Evolutionary conservation across 1,140 invertebrate species (phyloP).

Genomic region (Limonius californicus): DNA sequence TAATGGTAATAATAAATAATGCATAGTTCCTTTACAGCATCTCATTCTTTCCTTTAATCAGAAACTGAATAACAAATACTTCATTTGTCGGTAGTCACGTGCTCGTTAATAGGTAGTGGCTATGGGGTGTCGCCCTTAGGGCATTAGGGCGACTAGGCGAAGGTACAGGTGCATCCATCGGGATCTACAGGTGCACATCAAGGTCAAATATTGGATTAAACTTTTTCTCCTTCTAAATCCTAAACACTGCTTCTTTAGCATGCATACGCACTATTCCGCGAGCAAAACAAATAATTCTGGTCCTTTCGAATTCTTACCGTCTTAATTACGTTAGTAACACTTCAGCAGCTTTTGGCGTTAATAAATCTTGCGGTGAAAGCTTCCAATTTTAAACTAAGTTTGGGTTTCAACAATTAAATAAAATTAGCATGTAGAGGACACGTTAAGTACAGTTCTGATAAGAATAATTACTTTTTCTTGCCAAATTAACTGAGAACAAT

Average conservation of each 20-base stretch:
- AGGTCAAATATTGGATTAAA: slow-evolving; percentile 7
- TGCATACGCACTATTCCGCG: background rate
- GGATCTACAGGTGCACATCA: slow-evolving; percentile 6
- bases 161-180: background rate
- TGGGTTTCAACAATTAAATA: too few relatives aligned
- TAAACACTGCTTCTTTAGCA: background rate
- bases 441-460: too few relatives aligned
- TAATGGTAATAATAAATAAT: too few relatives aligned
- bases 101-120: background rate
- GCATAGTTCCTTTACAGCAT: too few relatives aligned
- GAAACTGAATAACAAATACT: too few relatives aligned
- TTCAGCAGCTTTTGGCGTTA: background rate
- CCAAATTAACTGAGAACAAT: background rate
- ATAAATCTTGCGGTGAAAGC: background rate
- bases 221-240: background rate
- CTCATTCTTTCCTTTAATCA: too few relatives aligned
- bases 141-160: background rate
- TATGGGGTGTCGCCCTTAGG: background rate
- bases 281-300: background rate
- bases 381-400: too few relatives aligned
- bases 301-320: background rate
- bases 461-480: too few relatives aligned
- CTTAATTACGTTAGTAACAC: background rate
- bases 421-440: too few relatives aligned
- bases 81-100: too few relatives aligned